Percentiles rank a stretch among this genome's conserved stretches.
Evolutionary conservation across 2,797 vertebrate genomes (phyloP).

Genomic region (Falco biarmicus): DNA sequence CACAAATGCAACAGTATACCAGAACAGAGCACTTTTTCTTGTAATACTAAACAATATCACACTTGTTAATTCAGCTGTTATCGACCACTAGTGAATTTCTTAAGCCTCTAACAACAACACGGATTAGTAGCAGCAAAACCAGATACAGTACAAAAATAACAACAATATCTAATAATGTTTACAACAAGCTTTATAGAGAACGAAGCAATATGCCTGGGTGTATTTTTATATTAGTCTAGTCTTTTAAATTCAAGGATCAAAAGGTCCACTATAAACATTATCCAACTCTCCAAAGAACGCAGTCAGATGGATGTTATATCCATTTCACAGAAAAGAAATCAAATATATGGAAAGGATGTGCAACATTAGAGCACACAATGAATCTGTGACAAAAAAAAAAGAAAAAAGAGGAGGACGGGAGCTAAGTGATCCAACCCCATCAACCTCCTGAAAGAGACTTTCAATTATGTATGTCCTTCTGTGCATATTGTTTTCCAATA

Average conservation of each 20-base stretch:
- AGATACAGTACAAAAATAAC: neutral
- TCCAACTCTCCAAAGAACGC: neutral
- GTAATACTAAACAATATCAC: neutral
- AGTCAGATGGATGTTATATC: neutral
- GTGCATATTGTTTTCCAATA: neutral
- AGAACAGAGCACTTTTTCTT: neutral
- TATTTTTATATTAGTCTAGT: neutral
- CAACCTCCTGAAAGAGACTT: neutral
- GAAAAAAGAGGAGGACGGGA: neutral
- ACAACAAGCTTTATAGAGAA: neutral
- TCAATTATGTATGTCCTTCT: neutral
- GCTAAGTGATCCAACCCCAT: neutral
- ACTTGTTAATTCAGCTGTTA: neutral
- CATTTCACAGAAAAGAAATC: neutral
- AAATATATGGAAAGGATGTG: neutral
- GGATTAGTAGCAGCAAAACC: neutral
- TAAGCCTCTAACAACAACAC: neutral
- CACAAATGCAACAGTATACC: neutral
- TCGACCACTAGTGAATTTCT: neutral
- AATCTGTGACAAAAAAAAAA: neutral
- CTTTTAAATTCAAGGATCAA: neutral
- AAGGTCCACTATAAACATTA: neutral
- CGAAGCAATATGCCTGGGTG: neutral
- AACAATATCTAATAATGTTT: constrained; percentile 6
- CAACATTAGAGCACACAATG: neutral